Conservation (phyloP, 1,140 invertebrate species). For the Neodiprion fabricii region DNA sequence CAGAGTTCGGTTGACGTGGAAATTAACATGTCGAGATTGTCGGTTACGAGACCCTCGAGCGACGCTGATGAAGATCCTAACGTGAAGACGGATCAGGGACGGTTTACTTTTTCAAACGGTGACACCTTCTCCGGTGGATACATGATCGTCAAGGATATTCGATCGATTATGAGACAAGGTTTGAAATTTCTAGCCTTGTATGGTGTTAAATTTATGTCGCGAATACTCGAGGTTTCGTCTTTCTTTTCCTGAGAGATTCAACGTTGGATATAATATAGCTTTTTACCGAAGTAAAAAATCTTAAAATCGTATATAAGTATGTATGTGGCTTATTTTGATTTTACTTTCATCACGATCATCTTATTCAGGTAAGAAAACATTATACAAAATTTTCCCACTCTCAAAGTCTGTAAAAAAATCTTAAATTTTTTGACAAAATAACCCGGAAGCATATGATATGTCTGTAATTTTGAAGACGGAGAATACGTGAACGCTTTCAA, state of each 20-base stretch:
- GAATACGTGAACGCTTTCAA: neutral
- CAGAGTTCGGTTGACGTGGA: neutral
- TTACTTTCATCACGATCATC: no score
- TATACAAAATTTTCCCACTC: no score
- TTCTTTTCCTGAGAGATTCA: neutral
- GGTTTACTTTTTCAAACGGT: slow-evolving; percentile 36
- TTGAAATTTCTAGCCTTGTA: neutral
- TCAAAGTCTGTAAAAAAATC: no score
- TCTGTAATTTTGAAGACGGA: neutral
- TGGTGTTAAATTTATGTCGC: slow-evolving; percentile 1
- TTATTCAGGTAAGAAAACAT: no score
- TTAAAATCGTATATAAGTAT: neutral
- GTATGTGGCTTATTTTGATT: no score
- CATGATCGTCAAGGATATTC: slow-evolving; percentile 16
- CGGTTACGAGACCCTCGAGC: neutral
- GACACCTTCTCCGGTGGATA: slow-evolving; percentile 37
- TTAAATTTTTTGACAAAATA: no score
- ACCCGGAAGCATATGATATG: no score
- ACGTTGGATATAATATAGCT: neutral
- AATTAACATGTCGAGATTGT: neutral
- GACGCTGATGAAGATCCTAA: neutral
- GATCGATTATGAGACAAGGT: slow-evolving; percentile 35
- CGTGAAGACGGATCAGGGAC: neutral
- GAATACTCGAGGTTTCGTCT: neutral
- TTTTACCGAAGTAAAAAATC: neutral